These are phyloP conservation scores for Drosophila neonasuta DNA, from an alignment of 2,888 invertebrate genomes.

Conservation along the genomic window DNA sequence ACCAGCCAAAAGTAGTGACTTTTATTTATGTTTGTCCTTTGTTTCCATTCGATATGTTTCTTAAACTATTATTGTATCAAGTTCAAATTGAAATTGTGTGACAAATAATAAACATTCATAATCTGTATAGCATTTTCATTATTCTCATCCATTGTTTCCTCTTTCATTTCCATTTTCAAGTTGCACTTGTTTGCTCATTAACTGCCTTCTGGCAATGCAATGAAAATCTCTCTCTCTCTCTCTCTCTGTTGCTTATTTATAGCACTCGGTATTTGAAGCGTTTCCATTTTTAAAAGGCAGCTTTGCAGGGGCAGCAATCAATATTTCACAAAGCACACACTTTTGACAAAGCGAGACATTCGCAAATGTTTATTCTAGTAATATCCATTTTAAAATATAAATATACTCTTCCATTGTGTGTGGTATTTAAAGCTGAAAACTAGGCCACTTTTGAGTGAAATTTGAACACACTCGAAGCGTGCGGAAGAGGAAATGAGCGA, in stretches of 20 bases:
- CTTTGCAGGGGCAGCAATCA: slow-evolving; percentile 7
- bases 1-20: no score
- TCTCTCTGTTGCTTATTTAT: neutral
- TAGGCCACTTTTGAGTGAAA: slow-evolving; percentile 47
- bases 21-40: no score
- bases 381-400: slow-evolving; percentile 4
- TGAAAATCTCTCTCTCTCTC: neutral
- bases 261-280: slow-evolving; percentile 10
- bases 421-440: slow-evolving; percentile 23
- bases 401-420: neutral
- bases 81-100: no score
- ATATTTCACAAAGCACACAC: neutral
- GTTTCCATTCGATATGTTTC: no score
- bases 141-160: neutral
- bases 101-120: no score
- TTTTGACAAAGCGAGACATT: slow-evolving; percentile 1
- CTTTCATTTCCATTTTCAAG: neutral
- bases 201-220: neutral
- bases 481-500: slow-evolving; percentile 30
- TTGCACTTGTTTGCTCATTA: slow-evolving; percentile 4
- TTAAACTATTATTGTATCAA: no score
- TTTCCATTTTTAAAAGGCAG: neutral
- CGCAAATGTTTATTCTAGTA: slow-evolving; percentile 1
- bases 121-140: neutral
- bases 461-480: slow-evolving; percentile 43